A percentile compares a stretch with the other conserved stretches of the same genome.
phyloP scores from a whole-genome alignment of 2,888 invertebrate genomes.

The Galerucella nymphaeae region DNA sequence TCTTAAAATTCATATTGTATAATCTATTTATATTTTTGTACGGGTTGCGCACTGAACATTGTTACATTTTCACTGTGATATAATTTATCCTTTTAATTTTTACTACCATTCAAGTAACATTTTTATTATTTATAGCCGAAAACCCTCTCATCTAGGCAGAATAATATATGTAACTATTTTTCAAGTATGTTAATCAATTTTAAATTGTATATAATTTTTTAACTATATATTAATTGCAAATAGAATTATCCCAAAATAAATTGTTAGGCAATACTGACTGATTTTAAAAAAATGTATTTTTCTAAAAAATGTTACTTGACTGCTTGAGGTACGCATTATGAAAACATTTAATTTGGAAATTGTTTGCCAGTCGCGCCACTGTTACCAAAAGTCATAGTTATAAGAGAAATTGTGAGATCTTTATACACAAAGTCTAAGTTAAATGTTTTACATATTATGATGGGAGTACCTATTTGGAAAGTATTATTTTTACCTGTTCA shows the following conservation, averaged over 20 bases:
- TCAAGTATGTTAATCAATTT: background rate
- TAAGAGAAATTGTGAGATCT: background rate
- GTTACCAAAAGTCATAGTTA: constrained; percentile 6
- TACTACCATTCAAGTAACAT: constrained; percentile 25
- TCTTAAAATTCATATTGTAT: constrained; percentile 64
- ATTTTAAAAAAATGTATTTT: background rate
- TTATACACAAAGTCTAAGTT: background rate
- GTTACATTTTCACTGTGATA: constrained; percentile 50
- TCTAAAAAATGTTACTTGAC: constrained; percentile 6
- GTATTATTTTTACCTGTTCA: constrained; percentile 52
- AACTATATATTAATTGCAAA: constrained; percentile 4
- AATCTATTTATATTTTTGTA: constrained; percentile 49
- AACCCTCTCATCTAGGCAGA: too few relatives aligned
- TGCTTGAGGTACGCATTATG: background rate
- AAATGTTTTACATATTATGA: constrained; percentile 2
- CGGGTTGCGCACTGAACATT: constrained; percentile 60
- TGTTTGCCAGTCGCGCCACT: background rate
- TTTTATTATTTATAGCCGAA: background rate
- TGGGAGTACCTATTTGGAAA: constrained; percentile 42
- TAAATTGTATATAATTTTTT: constrained; percentile 1
- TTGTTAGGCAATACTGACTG: constrained; percentile 1
- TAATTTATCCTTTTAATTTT: constrained; percentile 47
- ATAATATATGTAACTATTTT: background rate
- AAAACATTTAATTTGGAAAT: background rate
- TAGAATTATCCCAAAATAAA: background rate